A percentile compares a stretch with the other conserved stretches of the same genome.
Conservation (phyloP, 2,797 vertebrate genomes). For the Acridotheres tristis region DNA sequence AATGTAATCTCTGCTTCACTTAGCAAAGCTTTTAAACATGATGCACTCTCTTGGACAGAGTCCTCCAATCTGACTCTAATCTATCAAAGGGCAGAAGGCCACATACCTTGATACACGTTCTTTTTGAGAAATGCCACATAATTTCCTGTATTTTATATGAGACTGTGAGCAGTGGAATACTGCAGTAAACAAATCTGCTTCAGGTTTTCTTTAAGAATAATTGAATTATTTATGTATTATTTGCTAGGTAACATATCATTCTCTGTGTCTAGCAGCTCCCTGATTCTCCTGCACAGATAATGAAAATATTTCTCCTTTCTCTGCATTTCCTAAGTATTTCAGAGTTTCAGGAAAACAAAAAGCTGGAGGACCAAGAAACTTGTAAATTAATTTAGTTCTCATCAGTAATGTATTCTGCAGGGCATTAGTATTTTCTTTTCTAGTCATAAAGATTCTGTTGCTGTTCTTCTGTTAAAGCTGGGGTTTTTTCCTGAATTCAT, state of each 20-base stretch:
- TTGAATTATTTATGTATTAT: background rate
- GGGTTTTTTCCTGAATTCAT: background rate
- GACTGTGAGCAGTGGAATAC: background rate
- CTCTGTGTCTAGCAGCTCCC: background rate
- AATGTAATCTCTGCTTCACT: background rate
- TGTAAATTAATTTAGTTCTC: background rate
- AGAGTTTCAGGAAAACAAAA: background rate
- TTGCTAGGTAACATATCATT: background rate
- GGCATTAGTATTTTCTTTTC: background rate
- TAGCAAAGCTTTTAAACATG: background rate
- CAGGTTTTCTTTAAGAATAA: background rate
- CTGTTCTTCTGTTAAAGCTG: background rate
- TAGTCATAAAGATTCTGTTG: background rate
- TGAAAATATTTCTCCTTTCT: background rate
- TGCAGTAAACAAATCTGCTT: background rate
- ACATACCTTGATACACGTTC: background rate
- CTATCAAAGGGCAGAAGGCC: background rate
- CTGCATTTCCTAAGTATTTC: background rate
- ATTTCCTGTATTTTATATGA: background rate
- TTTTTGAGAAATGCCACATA: background rate
- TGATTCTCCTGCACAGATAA: background rate
- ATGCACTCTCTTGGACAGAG: background rate
- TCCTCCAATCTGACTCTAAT: background rate
- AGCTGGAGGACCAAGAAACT: background rate
- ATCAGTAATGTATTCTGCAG: background rate